A percentile compares a stretch with the other conserved stretches of the same genome.
phyloP scores from a whole-genome alignment of 2,888 invertebrate genomes.

The Mongoloraphidia duomilia region DNA sequence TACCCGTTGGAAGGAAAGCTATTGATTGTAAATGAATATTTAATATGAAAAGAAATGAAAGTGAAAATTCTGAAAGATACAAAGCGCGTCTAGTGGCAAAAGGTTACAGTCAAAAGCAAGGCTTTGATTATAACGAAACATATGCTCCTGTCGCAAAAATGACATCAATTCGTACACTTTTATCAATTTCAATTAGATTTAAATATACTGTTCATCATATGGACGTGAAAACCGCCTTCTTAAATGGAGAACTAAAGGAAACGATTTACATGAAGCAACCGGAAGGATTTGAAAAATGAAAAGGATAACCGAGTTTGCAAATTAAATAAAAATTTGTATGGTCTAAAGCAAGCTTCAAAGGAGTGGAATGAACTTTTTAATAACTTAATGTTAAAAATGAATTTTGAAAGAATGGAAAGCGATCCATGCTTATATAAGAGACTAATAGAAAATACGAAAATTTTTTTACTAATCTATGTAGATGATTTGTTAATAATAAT shows the following conservation, averaged over 20 bases:
- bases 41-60: constrained; percentile 10
- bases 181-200: constrained; percentile 13
- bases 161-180: constrained; percentile 14
- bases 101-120: constrained; percentile 17
- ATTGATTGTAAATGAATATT: constrained; percentile 19
- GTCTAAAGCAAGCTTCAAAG: neutral
- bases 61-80: constrained; percentile 9
- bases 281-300: constrained; percentile 8
- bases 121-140: constrained; percentile 16
- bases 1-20: constrained; percentile 5
- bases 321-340: neutral
- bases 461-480: too few relatives aligned
- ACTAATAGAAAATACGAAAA: too few relatives aligned
- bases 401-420: too few relatives aligned
- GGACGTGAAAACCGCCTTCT: constrained; percentile 15
- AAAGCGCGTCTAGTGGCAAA: constrained; percentile 17
- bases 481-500: neutral
- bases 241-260: constrained; percentile 13
- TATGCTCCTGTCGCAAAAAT: constrained; percentile 18
- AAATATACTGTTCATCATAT: constrained; percentile 7
- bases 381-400: too few relatives aligned
- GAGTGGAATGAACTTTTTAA: too few relatives aligned
- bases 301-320: neutral
- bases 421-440: too few relatives aligned
- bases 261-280: constrained; percentile 12